These are phyloP conservation scores for Spilosoma lubricipeda DNA, from an alignment of 2,888 invertebrate species.

Conservation along the genomic window DNA sequence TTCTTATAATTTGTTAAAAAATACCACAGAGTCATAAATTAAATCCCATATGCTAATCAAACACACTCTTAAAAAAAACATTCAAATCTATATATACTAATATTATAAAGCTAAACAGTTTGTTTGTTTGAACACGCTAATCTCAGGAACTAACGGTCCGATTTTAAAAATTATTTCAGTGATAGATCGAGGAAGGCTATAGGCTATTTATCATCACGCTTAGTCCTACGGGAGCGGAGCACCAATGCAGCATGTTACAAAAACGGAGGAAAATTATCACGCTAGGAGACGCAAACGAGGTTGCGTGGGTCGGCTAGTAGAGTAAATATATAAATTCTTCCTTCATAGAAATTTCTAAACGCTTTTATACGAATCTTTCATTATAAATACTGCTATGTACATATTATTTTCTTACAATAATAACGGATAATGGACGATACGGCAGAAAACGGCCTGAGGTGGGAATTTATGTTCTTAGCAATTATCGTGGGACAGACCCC, in stretches of 20 bases:
- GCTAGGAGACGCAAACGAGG: too few relatives aligned
- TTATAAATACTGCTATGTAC: constrained; percentile 23
- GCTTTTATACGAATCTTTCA: constrained; percentile 20
- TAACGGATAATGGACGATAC: constrained; percentile 22
- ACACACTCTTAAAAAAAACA: neutral
- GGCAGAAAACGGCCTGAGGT: constrained; percentile 22
- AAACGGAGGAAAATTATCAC: too few relatives aligned
- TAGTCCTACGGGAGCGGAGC: too few relatives aligned
- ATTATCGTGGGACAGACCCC: constrained; percentile 41
- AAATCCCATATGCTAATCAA: neutral
- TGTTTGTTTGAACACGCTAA: too few relatives aligned
- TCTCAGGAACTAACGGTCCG: too few relatives aligned
- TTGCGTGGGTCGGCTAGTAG: too few relatives aligned
- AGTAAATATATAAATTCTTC: neutral
- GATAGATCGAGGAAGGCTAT: too few relatives aligned
- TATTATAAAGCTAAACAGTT: too few relatives aligned
- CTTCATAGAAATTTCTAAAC: neutral
- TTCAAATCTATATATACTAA: too few relatives aligned
- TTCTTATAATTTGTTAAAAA: neutral
- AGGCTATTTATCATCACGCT: too few relatives aligned
- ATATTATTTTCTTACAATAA: constrained; percentile 36
- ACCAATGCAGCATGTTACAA: too few relatives aligned
- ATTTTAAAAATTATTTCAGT: too few relatives aligned
- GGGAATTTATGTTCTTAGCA: constrained; percentile 44
- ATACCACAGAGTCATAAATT: neutral